Percentiles rank a stretch among this genome's conserved stretches.
Conservation (phyloP, 2,888 invertebrate genomes). For the Hypsopygia costalis region DNA sequence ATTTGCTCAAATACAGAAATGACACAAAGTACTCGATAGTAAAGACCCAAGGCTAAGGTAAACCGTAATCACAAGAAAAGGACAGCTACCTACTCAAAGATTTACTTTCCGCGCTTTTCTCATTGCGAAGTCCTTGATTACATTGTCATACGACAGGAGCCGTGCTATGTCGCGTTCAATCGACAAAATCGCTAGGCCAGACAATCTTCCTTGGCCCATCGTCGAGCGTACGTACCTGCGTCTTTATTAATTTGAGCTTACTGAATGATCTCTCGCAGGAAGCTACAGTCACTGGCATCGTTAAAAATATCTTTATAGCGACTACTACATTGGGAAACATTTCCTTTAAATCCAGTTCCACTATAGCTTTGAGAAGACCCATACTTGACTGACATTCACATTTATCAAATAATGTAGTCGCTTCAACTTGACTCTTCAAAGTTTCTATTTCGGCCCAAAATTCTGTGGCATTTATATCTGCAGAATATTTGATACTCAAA, state of each 20-base stretch:
- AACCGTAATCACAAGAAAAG: too few species aligned
- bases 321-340: slow-evolving; percentile 14
- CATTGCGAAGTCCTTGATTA: slow-evolving; percentile 15
- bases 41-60: too few species aligned
- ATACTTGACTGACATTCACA: slow-evolving; percentile 12
- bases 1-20: too few species aligned
- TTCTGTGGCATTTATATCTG: too few species aligned
- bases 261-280: slow-evolving; percentile 13
- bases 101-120: slow-evolving; percentile 14
- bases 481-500: too few species aligned
- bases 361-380: slow-evolving; percentile 15
- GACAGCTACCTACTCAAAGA: slow-evolving; percentile 8
- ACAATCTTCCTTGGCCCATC: slow-evolving; percentile 11
- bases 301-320: slow-evolving; percentile 13
- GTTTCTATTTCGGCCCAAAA: too few species aligned
- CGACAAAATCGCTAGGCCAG: slow-evolving; percentile 16
- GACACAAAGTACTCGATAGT: too few species aligned
- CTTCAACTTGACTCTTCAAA: too few species aligned
- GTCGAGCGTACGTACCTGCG: slow-evolving; percentile 13
- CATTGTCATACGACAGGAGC: slow-evolving; percentile 12
- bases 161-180: slow-evolving; percentile 15
- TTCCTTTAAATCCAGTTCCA: slow-evolving; percentile 14
- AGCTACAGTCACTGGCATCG: slow-evolving; percentile 14
- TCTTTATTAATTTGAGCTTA: slow-evolving; percentile 14
- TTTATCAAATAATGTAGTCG: slow-evolving; percentile 17